Conservation (phyloP, 2,113 vertebrate genomes). For the Ptychochromis oligacanthus region DNA sequence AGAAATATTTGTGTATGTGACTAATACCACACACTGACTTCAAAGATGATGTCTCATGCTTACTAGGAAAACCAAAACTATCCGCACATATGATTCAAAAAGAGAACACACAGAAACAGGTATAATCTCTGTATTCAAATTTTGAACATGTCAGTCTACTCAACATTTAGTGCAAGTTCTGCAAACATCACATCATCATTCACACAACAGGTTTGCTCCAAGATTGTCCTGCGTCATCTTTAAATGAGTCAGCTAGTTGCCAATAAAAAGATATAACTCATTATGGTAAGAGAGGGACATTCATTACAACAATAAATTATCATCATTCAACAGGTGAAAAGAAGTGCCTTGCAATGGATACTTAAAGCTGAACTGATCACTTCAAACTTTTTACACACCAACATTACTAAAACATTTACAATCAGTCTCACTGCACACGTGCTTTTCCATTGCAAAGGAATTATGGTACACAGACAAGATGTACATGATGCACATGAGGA, state of each 20-base stretch:
- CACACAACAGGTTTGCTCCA: neutral
- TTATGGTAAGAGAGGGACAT: neutral
- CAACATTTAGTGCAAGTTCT: slow-evolving; percentile 62
- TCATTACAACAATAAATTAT: neutral
- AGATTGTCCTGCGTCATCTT: slow-evolving; percentile 49
- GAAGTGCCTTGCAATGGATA: slow-evolving; percentile 6
- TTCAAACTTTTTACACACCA: neutral
- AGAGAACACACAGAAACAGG: slow-evolving; percentile 2
- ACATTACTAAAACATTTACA: neutral
- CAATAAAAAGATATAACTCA: neutral
- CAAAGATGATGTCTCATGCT: neutral
- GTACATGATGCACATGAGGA: neutral
- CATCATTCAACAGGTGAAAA: neutral
- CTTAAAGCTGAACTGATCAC: slow-evolving; percentile 13
- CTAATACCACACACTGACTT: neutral
- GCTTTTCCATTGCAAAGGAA: neutral
- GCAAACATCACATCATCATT: slow-evolving; percentile 49
- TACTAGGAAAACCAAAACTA: neutral
- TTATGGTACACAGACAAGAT: neutral
- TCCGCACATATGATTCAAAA: neutral
- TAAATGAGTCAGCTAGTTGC: neutral
- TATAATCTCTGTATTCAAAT: slow-evolving; percentile 39
- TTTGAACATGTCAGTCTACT: slow-evolving; percentile 10
- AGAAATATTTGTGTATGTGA: neutral
- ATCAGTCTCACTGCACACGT: neutral